These are phyloP conservation scores for Mesorhabditis sp. DNA, from an alignment of 2,888 invertebrate genomes.

Conservation along the genomic window DNA sequence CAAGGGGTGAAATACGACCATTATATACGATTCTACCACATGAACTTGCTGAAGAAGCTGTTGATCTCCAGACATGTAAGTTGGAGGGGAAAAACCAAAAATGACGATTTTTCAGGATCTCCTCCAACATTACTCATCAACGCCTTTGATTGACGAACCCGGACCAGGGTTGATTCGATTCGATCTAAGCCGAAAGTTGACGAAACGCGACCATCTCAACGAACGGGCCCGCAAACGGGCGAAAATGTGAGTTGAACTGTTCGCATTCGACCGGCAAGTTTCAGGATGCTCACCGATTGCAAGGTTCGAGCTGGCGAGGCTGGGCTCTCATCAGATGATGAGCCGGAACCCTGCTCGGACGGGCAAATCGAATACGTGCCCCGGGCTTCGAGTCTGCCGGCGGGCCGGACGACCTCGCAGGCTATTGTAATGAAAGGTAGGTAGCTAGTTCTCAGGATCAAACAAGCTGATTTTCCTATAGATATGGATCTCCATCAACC, in stretches of 20 bases:
- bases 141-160: neutral
- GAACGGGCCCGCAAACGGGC: too few relatives aligned
- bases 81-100: neutral
- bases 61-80: slow-evolving; percentile 25
- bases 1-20: slow-evolving; percentile 33
- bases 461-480: neutral
- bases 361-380: too few relatives aligned
- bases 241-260: too few relatives aligned
- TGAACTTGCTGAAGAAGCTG: slow-evolving; percentile 27
- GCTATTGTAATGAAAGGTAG: slow-evolving; percentile 6
- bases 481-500: slow-evolving; percentile 35
- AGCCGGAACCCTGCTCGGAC: neutral
- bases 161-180: neutral
- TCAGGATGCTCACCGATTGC: slow-evolving; percentile 17
- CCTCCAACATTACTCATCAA: neutral
- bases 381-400: neutral
- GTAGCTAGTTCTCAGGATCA: neutral
- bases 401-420: slow-evolving; percentile 11
- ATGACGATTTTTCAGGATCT: neutral
- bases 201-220: too few relatives aligned
- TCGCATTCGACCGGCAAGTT: neutral
- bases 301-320: slow-evolving; percentile 13
- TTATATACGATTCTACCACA: slow-evolving; percentile 33
- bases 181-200: neutral
- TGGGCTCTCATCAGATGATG: slow-evolving; percentile 18